A percentile compares a stretch with the other conserved stretches of the same genome.
Conservation (phyloP, 2,888 invertebrate species). For the Drosophila diplacantha region DNA sequence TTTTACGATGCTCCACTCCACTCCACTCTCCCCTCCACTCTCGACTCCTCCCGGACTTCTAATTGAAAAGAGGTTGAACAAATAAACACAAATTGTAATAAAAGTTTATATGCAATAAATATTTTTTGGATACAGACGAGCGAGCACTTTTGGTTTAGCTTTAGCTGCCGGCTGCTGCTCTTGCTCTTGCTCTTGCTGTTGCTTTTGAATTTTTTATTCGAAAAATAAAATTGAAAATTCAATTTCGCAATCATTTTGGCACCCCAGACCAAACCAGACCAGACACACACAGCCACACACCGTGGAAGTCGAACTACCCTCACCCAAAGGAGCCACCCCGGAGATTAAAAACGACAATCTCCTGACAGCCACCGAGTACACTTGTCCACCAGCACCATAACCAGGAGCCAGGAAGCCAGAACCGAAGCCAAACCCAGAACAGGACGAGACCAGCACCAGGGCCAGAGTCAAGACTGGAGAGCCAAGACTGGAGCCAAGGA, state of each 20-base stretch:
- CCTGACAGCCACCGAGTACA: conserved; percentile 43
- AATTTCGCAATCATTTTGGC: conserved; percentile 70
- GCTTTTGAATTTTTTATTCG: conserved; percentile 69
- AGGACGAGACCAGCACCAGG: conserved; percentile 4
- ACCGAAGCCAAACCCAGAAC: conserved; percentile 2
- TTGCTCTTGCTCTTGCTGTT: conserved; percentile 29
- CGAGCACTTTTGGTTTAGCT: conserved; percentile 32
- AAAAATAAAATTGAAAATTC: conserved; percentile 70
- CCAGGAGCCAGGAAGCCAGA: neutral
- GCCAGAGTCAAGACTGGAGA: conserved; percentile 15
- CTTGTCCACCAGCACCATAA: conserved; percentile 25
- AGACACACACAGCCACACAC: conserved; percentile 3
- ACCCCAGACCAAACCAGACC: conserved; percentile 44
- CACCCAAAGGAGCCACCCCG: conserved; percentile 12
- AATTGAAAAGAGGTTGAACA: conserved; percentile 67
- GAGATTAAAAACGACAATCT: conserved; percentile 66
- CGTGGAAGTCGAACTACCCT: conserved; percentile 17
- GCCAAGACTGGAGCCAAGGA: conserved; percentile 22
- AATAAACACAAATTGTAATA: conserved; percentile 71
- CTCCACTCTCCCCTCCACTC: conserved; percentile 40
- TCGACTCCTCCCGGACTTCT: conserved; percentile 36
- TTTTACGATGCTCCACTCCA: conserved; percentile 52
- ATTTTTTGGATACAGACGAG: conserved; percentile 49
- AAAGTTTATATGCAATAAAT: conserved; percentile 76
- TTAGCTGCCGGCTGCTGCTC: conserved; percentile 28